phyloP scores from a whole-genome alignment of 2,797 vertebrate species.

The Hypotaenidia okinawae region DNA sequence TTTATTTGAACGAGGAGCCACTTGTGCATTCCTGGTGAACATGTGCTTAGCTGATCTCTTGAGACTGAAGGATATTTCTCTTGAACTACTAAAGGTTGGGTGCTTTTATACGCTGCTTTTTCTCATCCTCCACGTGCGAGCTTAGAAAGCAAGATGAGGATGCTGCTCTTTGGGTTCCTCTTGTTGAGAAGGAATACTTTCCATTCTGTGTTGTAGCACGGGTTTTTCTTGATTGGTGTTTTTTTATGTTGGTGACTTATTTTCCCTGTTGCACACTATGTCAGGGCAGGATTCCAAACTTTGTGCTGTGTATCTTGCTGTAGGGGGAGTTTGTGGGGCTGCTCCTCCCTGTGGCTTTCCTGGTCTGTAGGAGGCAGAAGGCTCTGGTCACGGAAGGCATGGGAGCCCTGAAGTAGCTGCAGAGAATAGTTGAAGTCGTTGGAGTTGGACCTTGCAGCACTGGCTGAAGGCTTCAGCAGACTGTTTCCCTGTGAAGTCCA shows the following conservation, averaged over 20 bases:
- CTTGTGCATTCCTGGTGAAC: background rate
- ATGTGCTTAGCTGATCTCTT: background rate
- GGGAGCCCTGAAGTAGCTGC: background rate
- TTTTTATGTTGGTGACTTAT: background rate
- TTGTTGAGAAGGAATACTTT: background rate
- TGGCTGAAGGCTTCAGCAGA: background rate
- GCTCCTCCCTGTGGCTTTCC: background rate
- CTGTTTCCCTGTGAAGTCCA: background rate
- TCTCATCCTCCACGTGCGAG: background rate
- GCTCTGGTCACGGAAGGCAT: background rate
- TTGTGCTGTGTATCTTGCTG: too few relatives aligned
- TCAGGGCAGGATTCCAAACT: background rate
- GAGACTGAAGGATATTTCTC: background rate
- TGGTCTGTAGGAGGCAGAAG: too few relatives aligned
- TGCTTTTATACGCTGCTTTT: background rate
- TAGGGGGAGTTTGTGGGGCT: rapidly evolving
- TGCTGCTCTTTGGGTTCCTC: background rate
- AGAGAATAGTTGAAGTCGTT: background rate
- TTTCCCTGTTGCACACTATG: background rate
- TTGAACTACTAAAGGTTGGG: background rate
- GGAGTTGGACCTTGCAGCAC: background rate
- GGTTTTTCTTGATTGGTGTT: background rate
- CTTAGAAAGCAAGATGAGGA: background rate
- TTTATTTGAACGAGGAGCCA: background rate
- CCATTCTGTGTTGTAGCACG: background rate